Evolutionary conservation across 2,113 vertebrate species (phyloP), one percentile per base, ranked within the genome.

Genomic region (Colius striatus): DNA sequence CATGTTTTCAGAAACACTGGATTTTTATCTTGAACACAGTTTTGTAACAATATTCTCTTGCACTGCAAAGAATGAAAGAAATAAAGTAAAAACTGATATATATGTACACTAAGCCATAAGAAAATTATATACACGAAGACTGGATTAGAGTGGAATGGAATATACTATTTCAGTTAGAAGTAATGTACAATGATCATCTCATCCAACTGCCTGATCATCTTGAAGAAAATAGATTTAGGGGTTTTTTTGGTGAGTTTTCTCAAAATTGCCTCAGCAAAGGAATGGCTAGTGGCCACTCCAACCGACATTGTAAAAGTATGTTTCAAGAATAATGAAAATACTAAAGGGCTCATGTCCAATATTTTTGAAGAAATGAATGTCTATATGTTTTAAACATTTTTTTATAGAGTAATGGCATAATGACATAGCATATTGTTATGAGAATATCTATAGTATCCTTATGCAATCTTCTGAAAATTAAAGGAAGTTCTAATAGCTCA

Each of bases 1-100:
- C 29, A n/a, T 87, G 66, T 94, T 94, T 87, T 84, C 53, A 81
- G 87, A 90, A 96, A 80, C 62, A 71, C 16, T 80, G 34, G 20
- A 45, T 51, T 79, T 91, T 92, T 67, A 12, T 82, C 51, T 87
- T 11, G 6, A 73, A 68, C 61, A 67, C 2, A 5, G 30, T 84
- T 87, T 78, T 93, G 32, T 71, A 90, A 57, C 30, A 83, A 17
- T 36, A 61, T 92, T 90, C 32, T 71, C 57, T 68, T 45, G 53
- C 12, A 60, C 54, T 71, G 25, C 38, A 71, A n/a, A 70, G 36
- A 84, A 86, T 73, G 11, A 58, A 65, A 86, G 86, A 65, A 81
- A 41, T 41, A 41, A n/a, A 34, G 4, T 11, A 84, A 87, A 93
- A 34, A 2, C 5, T 60, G 38, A 53, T 53, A 26, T 3, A 3